Evolutionary conservation across 2,797 vertebrate genomes (phyloP), one percentile per base, ranked within the genome.

Genomic region (Mormyrops boulengeri): DNA sequence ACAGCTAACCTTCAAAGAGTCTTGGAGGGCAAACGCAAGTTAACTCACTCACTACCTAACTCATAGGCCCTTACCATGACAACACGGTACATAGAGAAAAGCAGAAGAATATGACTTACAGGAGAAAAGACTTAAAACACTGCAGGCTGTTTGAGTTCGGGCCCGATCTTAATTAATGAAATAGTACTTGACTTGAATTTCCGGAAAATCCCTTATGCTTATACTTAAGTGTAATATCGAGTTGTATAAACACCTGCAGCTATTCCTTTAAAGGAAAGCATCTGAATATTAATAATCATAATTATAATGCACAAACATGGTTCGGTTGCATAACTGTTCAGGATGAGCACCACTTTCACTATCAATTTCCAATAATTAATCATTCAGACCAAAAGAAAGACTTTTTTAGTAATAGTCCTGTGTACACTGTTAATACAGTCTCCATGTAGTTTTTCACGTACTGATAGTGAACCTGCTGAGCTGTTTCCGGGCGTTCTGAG

Each of bases 21-120:
- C 91, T 93, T 30, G 44, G 34, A 80, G 60, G 66, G 9, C 22
- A 73, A 38, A 89, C 4, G 86, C 30, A 49, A 77, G 41, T 85
- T 52, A 89, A 49, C 44, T 17, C 47, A 52, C 69, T 77, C 30
- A 77, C 34, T 77, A 30, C 69, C 34, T 7, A 6, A 77, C 69
- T 41, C 34, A 14, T 17, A 17, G 34, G 34, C 34, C 34, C 69
- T 38, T 17, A 17, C 34, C 30, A 41, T 12, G 12, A 17, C 41
- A 12, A 52, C 19, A 22, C 19, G 26, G 19, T 22, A 30, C 49
- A 85, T 3, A 52, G 84, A 50, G 84, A 52, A 52, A 85, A 85
- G 69, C 69, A 41, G 34, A 77, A 77, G 34, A 19, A 19, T 19
- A 9, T 19, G 34, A 41, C 69, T 77, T 77, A 17, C 66, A 73